Conservation (phyloP, 30 jellyfish, hydroid and myxozoan species). For the Euphysa ruthae region DNA sequence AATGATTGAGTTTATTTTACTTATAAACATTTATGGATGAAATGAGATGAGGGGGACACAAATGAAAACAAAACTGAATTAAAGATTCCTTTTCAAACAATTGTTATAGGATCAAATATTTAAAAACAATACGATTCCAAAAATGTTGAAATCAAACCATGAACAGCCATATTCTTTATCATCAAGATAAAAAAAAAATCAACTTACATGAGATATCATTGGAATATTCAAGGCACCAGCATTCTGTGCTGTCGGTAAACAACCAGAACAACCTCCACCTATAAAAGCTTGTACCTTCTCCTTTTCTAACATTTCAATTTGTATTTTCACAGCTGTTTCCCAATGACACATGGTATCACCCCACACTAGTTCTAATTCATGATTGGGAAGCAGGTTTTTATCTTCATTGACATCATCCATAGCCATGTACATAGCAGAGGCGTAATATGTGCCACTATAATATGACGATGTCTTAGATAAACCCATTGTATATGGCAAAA, state of each 20-base stretch:
- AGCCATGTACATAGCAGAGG: conserved; percentile 76
- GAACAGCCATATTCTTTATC: not conserved
- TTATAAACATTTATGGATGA: too few species aligned
- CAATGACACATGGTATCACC: conserved; percentile 72
- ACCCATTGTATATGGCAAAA: conserved; percentile 66
- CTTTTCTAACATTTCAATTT: conserved; percentile 33
- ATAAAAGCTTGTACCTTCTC: conserved; percentile 75
- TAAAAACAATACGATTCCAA: too few species aligned
- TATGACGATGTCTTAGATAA: conserved; percentile 51
- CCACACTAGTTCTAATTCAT: conserved; percentile 54
- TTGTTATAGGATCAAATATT: too few species aligned
- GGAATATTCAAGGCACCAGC: conserved; percentile 85
- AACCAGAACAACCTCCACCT: conserved; percentile 82
- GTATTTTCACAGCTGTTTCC: conserved; percentile 42
- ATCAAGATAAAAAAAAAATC: not conserved
- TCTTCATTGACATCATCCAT: conserved; percentile 61
- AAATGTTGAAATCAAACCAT: not conserved
- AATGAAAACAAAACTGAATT: too few species aligned
- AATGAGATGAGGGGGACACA: too few species aligned
- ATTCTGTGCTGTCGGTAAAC: conserved; percentile 66
- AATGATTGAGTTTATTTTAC: too few species aligned
- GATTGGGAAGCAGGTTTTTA: conserved; percentile 41
- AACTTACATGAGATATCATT: conserved; percentile 86
- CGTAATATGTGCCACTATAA: conserved; percentile 74
- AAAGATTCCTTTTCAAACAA: too few species aligned